Conservation (phyloP, 2,888 invertebrate genomes). For the Synanthedon tipuliformis region DNA sequence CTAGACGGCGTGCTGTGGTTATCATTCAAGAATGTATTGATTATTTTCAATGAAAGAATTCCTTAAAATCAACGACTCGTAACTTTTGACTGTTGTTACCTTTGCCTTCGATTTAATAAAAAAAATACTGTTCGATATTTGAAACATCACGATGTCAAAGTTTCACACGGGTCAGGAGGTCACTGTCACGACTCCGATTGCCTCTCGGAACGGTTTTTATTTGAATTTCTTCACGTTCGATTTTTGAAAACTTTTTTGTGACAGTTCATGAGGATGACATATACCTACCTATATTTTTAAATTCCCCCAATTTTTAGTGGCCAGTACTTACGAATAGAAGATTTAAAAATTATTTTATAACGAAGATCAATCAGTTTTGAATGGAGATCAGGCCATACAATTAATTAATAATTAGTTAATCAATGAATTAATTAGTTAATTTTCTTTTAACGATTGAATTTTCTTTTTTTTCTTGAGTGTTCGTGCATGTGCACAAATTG, state of each 20-base stretch:
- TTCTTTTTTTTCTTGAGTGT: too few relatives aligned
- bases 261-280: slow-evolving; percentile 1
- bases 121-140: not conserved
- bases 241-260: not conserved
- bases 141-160: slow-evolving; percentile 47
- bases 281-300: slow-evolving; percentile 8
- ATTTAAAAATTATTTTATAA: too few relatives aligned
- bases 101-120: slow-evolving; percentile 14
- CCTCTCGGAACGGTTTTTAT: not conserved
- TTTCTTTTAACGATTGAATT: too few relatives aligned
- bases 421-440: too few relatives aligned
- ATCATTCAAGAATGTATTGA: too few relatives aligned
- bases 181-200: slow-evolving; percentile 25
- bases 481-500: too few relatives aligned
- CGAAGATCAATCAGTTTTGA: too few relatives aligned
- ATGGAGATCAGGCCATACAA: too few relatives aligned
- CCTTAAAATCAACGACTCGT: slow-evolving; percentile 24
- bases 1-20: too few relatives aligned
- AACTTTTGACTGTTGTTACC: slow-evolving; percentile 27
- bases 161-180: slow-evolving; percentile 49
- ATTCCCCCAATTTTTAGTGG: not conserved
- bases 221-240: not conserved
- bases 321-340: too few relatives aligned
- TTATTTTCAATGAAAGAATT: not conserved
- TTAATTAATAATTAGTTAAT: too few relatives aligned